Evolutionary conservation across 1,140 invertebrate genomes (phyloP), one percentile per base, ranked within the genome.

Genomic region (Chrysomallon squamiferum): DNA sequence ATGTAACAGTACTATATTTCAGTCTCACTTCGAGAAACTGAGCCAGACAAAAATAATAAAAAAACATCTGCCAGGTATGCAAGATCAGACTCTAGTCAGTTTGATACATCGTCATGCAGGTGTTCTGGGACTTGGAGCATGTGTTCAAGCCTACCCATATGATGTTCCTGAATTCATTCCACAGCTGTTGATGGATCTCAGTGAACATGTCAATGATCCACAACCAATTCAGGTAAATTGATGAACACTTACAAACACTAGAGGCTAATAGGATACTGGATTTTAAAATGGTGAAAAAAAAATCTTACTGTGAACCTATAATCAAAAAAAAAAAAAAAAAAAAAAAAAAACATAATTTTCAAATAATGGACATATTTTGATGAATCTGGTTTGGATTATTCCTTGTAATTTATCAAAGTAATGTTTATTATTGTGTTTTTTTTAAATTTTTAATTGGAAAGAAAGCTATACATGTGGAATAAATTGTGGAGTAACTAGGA

Each of bases 71-170:
- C 38, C 52, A 66, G 56, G 47, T n/a, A 47, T 27, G 52, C 75
- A 77, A 41, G 47, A 61, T 4, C 54, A 76, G 20, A 71, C 76
- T 9, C 69, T 78, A 62, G 82, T 86, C 41, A 76, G 68, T 86
- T 62, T 88, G 32, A 68, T 87, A 7, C 79, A 85, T 68, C 72
- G 87, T 6, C 95, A 97, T 84, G 90, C 91, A 45, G 95, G 93
- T 33, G 90, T 97, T 35, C 87, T 97, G 3, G 95, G 95, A 11
- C 84, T 98, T 30, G 94, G 94, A 83, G 91, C 94, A 2, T 95
- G 95, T 83, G 90, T 98, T 13, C 90, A 90, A 69, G 93, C 95
- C 7, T 90, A 92, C 84, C 96, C 96, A 0, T 97, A 98, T 79
- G 92, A 95, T 77, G 90, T 98, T 41, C 94, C 95, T 2, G 88